phyloP scores from a whole-genome alignment of 2,113 vertebrate species.

The Rhinolophus sinicus region DNA sequence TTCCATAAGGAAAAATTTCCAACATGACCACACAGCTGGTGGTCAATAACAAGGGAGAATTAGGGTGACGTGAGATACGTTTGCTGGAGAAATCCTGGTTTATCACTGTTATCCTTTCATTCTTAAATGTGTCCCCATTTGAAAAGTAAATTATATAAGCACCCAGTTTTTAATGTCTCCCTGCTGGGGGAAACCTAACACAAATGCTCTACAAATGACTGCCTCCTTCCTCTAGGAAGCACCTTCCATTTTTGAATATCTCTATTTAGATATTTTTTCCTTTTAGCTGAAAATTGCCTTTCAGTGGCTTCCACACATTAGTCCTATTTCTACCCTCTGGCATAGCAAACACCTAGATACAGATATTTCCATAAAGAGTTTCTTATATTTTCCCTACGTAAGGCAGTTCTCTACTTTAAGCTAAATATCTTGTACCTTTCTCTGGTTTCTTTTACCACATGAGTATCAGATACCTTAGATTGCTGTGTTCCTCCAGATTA shows the following conservation, averaged over 20 bases:
- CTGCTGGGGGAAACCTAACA: neutral
- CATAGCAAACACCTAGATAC: neutral
- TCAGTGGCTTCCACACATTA: neutral
- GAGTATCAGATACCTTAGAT: neutral
- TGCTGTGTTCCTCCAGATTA: neutral
- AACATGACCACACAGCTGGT: neutral
- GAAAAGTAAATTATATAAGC: neutral
- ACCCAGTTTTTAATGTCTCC: neutral
- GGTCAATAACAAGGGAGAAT: neutral
- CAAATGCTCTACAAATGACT: neutral
- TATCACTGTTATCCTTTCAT: neutral
- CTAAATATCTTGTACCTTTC: neutral
- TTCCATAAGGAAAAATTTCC: neutral
- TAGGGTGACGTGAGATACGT: neutral
- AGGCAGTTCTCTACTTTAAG: neutral
- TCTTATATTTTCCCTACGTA: neutral
- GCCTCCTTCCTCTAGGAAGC: neutral
- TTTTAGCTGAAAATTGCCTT: neutral
- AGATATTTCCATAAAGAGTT: neutral
- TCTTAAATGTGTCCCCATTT: neutral
- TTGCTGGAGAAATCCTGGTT: neutral
- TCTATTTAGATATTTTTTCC: neutral
- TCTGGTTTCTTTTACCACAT: neutral
- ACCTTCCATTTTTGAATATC: neutral
- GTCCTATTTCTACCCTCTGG: neutral